Evolutionary conservation across 2,888 invertebrate genomes (phyloP).

Genomic region (Alcis repandata): DNA sequence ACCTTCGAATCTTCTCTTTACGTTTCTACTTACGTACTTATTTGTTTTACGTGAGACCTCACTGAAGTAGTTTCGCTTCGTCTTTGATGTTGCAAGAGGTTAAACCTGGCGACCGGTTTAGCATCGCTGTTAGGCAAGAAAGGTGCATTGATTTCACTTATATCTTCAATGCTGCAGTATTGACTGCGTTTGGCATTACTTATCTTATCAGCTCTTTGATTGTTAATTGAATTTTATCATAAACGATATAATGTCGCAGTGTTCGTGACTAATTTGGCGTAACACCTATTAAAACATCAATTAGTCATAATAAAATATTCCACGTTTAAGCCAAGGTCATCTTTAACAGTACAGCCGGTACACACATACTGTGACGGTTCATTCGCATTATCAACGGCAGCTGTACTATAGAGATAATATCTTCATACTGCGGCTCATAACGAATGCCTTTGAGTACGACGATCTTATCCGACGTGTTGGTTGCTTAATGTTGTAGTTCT

Average conservation of each 20-base stretch:
- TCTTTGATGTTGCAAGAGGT: slow-evolving; percentile 60
- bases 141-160: slow-evolving; percentile 53
- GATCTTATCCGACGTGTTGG: slow-evolving; percentile 59
- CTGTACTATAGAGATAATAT: slow-evolving; percentile 63
- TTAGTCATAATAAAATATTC: slow-evolving; percentile 52
- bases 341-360: slow-evolving; percentile 34
- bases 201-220: not conserved
- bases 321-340: slow-evolving; percentile 55
- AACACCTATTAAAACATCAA: slow-evolving; percentile 22
- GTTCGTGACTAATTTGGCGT: not conserved
- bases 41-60: slow-evolving; percentile 17
- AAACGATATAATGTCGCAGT: not conserved
- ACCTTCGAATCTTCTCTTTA: slow-evolving; percentile 31
- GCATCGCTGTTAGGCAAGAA: slow-evolving; percentile 52
- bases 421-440: slow-evolving; percentile 49
- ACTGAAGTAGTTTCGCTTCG: slow-evolving; percentile 37
- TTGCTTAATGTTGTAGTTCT: slow-evolving; percentile 29
- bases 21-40: slow-evolving; percentile 19
- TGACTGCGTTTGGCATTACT: not conserved
- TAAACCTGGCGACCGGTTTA: slow-evolving; percentile 63
- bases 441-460: slow-evolving; percentile 64
- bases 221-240: not conserved
- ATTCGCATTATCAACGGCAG: slow-evolving; percentile 60
- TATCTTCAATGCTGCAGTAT: slow-evolving; percentile 36
- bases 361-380: slow-evolving; percentile 52